Evolutionary conservation across 1,140 invertebrate genomes (phyloP).

Genomic region (Brachystomella parvula): DNA sequence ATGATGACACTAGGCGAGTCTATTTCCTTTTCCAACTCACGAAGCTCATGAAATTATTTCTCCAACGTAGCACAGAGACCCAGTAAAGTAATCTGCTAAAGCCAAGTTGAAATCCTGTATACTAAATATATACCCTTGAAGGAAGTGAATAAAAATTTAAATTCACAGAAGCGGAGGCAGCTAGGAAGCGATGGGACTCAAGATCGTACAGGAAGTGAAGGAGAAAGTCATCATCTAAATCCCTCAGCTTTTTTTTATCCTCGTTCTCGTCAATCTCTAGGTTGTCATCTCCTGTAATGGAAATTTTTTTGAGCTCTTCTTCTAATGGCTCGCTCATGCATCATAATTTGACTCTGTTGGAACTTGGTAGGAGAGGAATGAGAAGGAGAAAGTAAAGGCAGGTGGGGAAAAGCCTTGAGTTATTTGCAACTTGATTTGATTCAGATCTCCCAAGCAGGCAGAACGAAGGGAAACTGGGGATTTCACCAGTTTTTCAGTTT

Average conservation of each 20-base stretch:
- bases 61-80: no score
- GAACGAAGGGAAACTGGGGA: no score
- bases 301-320: neutral
- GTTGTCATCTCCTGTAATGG: neutral
- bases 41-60: no score
- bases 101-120: no score
- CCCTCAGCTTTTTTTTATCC: neutral
- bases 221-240: neutral
- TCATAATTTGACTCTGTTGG: neutral
- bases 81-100: no score
- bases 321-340: conserved; percentile 3
- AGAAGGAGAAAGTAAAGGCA: neutral
- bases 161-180: no score
- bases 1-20: no score
- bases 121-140: no score
- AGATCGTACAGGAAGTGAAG: neutral
- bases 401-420: neutral
- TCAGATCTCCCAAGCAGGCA: no score
- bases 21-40: no score
- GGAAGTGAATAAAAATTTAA: no score
- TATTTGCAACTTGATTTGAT: neutral
- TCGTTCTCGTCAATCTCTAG: neutral
- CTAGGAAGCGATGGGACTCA: no score
- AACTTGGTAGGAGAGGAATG: neutral
- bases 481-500: neutral